Evolutionary conservation across 2,113 vertebrate genomes (phyloP), one percentile per base, ranked within the genome.

Genomic region (Anguilla rostrata): DNA sequence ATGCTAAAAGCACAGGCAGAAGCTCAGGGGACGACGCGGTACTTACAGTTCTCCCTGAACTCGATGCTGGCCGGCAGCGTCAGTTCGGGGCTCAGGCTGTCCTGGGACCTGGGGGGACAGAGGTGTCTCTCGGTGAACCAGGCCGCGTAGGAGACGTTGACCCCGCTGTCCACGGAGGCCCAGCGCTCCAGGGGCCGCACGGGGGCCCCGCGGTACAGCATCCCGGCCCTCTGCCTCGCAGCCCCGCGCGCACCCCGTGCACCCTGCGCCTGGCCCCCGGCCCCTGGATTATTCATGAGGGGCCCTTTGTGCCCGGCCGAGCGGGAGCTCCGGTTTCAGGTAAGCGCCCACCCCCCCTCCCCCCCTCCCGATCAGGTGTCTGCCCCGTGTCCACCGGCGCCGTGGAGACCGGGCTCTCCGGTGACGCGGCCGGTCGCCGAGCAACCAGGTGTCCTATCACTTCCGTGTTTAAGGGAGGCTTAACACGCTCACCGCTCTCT

Each of bases 31-130:
- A 5, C 39, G 57, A 22, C 7, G 29, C 4, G 22, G 46, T 91
- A 98, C 98, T 98, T 89, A 99, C 98, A 97, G 88, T 96, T 98
- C 92, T 99, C 98, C 94, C 98, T 96, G 95, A 99, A 99, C 93
- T 99, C 98, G 84, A 99, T 97, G 94, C 97, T 96, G 84, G 98
- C 98, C 81, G 98, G 98, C 87, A 99, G 92, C 34, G 95, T 95
- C 90, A 97, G 86, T 88, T 99, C 98, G 0, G 96, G 96, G 57
- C 95, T 96, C 39, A 94, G 91, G 22, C 91, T 81, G 66, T 99
- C 98, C 92, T 97, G 98, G 89, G 95, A 86, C 94, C 98, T 99
- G 93, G 18, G 88, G 86, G 88, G 90, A 91, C 80, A 93, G 1
- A 18, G 71, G 71, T 84, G 86, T 84, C 88, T 83, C 0, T 89